Evolutionary conservation across 1,140 invertebrate genomes (phyloP), one percentile per base, ranked within the genome.

Genomic region (Globodera ellingtonae): DNA sequence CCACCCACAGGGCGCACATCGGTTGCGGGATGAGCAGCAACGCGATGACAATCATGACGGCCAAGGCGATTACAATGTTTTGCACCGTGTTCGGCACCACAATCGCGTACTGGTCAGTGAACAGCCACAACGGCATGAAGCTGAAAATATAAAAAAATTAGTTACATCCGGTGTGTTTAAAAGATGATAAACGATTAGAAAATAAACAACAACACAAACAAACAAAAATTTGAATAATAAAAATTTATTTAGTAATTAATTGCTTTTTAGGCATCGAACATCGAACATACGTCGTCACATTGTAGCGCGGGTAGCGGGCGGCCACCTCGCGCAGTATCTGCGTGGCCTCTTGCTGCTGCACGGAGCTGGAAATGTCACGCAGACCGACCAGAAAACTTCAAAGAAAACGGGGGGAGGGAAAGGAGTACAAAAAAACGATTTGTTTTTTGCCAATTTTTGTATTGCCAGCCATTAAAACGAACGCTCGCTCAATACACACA

Each of bases 41-140:
- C 0, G 95, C 95, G n/a, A 97, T 95, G 67, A 97, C 91, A 93
- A 97, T 95, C 95, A 98, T 98, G 52, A 96, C 94, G 0, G 93
- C 90, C 0, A 95, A 94, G 18, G 96, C 95, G 72, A 97, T 94
- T 0, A 94, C 92, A 90, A 98, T 95, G 79, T 95, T 94, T 86
- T 98, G 95, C 9, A 98, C 92, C 1, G 95, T 97, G 77, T 89
- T 89, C 8, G 87, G 87, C 7, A 89, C 87, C 18, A 89, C 85
- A 10, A 89, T 75, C 10, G 83, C 87, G 78, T 89, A 89, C 69
- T 89, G 87, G 90, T 97, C 95, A 88, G 97, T 97, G 90, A 95
- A 97, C 6, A 97, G 94, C 87, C 97, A 97, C 84, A 96, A 95
- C 0, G 95, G 95, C 91, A 97, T 94, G 86, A 95, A 97, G 3